A percentile compares a stretch with the other conserved stretches of the same genome.
Conservation (phyloP, 64 coral and sea anemone genomes). For the Montipora efflorescens region DNA sequence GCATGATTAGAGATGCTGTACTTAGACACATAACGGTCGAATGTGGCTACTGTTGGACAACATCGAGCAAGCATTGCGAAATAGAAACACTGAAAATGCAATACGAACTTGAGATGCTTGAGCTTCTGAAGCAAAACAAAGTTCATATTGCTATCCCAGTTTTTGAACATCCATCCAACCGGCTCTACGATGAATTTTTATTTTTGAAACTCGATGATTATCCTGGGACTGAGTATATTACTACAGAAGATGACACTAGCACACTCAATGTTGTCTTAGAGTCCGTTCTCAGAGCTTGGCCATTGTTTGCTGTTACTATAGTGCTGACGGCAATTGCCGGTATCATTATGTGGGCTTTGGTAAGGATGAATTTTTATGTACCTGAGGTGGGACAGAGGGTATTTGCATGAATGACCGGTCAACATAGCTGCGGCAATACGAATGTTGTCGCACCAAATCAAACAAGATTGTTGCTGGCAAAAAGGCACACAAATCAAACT, state of each 20-base stretch:
- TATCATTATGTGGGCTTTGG: constrained; percentile 32
- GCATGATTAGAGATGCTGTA: background rate
- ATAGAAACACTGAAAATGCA: background rate
- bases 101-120: background rate
- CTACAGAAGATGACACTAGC: background rate
- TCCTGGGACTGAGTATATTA: constrained; percentile 9
- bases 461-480: too few relatives aligned
- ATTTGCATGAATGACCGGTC: too few relatives aligned
- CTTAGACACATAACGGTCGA: background rate
- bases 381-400: too few relatives aligned
- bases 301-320: constrained; percentile 34
- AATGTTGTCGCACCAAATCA: too few relatives aligned
- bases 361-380: background rate
- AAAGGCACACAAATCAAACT: too few relatives aligned
- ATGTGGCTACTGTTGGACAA: background rate
- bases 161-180: background rate
- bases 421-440: too few relatives aligned
- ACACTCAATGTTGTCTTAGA: background rate
- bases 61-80: background rate
- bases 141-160: background rate
- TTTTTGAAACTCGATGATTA: constrained; percentile 11
- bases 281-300: constrained; percentile 12
- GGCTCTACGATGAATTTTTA: background rate
- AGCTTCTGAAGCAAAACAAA: background rate
- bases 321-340: constrained; percentile 47